These are phyloP conservation scores for Euphonia xanthogaster DNA, from an alignment of 2,797 vertebrate species.

Conservation along the genomic window DNA sequence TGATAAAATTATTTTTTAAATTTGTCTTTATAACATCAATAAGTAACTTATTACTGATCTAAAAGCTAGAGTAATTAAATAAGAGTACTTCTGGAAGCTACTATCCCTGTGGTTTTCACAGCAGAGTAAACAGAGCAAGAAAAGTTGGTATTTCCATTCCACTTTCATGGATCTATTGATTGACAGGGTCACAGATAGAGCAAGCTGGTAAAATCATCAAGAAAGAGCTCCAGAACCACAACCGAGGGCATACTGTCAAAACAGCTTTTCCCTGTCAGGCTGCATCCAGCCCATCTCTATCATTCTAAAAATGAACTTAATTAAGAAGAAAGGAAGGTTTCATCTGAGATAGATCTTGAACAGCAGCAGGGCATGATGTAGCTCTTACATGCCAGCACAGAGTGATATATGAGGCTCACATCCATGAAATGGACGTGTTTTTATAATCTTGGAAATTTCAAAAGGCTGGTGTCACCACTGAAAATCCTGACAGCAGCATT, in stretches of 20 bases:
- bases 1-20: neutral
- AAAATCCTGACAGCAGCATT: neutral
- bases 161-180: neutral
- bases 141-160: neutral
- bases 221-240: neutral
- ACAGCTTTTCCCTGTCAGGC: neutral
- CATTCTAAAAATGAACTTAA: constrained; percentile 34
- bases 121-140: neutral
- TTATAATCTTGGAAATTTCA: neutral
- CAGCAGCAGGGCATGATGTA: constrained; percentile 4
- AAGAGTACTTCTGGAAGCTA: neutral
- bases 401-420: neutral
- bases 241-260: neutral
- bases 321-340: constrained; percentile 8
- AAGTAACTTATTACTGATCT: neutral
- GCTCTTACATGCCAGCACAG: neutral
- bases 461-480: neutral
- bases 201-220: neutral
- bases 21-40: neutral
- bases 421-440: neutral
- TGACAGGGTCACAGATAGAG: neutral
- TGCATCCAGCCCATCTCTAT: neutral
- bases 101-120: neutral
- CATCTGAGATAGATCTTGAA: neutral
- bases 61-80: neutral